These are phyloP conservation scores for Amphimedon queenslandica DNA, from an alignment of 37 sponge, comb jelly and placozoan genomes.

Conservation along the genomic window DNA sequence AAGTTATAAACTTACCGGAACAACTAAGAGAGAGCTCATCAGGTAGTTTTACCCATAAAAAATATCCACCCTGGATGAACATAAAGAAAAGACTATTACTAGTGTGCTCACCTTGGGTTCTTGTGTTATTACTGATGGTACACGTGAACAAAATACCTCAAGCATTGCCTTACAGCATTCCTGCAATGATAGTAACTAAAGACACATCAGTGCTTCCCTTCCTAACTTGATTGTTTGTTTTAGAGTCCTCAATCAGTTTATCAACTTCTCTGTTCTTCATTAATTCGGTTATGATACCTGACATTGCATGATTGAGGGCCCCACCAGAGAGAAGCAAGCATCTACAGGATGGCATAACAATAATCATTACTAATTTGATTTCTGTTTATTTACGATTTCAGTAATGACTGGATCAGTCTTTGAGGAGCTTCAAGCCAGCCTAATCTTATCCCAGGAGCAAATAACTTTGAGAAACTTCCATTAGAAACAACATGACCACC, in stretches of 20 bases:
- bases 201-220: too few relatives aligned
- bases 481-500: constrained; percentile 84
- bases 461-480: constrained; percentile 78
- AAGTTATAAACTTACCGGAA: too few relatives aligned
- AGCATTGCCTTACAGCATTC: too few relatives aligned
- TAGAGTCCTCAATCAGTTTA: constrained; percentile 18
- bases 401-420: constrained; percentile 31
- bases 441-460: constrained; percentile 77
- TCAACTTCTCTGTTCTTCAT: constrained; percentile 53
- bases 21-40: too few relatives aligned
- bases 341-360: background rate
- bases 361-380: background rate
- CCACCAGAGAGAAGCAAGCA: constrained; percentile 46
- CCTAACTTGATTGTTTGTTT: constrained; percentile 31
- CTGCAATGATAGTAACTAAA: too few relatives aligned
- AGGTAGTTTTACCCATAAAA: too few relatives aligned
- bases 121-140: too few relatives aligned
- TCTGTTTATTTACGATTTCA: background rate
- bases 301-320: constrained; percentile 51
- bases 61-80: too few relatives aligned
- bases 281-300: constrained; percentile 42
- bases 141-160: too few relatives aligned
- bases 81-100: too few relatives aligned
- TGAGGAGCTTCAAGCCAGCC: constrained; percentile 83
- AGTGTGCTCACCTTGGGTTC: too few relatives aligned